A percentile compares a stretch with the other conserved stretches of the same genome.
These are phyloP conservation scores for Darwinula stevensoni DNA, from an alignment of 2,888 invertebrate species.

Conservation along the genomic window DNA sequence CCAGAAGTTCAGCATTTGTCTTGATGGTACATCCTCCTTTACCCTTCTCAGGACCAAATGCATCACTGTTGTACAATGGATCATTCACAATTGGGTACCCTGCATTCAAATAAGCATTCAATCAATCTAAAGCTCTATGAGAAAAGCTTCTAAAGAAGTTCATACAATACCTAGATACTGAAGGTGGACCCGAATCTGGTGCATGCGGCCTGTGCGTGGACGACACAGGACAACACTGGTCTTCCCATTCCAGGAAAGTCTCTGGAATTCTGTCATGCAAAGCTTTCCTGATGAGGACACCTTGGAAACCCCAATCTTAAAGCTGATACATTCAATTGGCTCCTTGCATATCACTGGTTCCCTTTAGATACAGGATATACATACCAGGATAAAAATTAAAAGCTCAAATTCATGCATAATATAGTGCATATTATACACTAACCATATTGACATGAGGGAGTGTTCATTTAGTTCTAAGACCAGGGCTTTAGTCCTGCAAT, in stretches of 20 bases:
- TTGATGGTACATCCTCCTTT: constrained; percentile 55
- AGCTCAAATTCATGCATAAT: constrained; percentile 4
- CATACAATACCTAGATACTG: constrained; percentile 92
- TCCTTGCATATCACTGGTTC: constrained; percentile 55
- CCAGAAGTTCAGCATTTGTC: constrained; percentile 56
- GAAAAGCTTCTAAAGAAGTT: no score
- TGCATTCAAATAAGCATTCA: no score
- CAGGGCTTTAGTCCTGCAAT: no score
- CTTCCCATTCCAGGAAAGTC: constrained; percentile 55
- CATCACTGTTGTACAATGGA: constrained; percentile 79
- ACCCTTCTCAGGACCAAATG: constrained; percentile 78
- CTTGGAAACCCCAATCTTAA: constrained; percentile 86
- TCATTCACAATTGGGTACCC: constrained; percentile 94
- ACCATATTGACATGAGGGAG: no score
- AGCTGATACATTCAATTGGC: constrained; percentile 72
- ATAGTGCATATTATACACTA: not conserved
- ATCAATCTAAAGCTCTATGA: no score
- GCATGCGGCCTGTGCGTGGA: constrained; percentile 90
- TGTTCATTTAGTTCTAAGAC: no score
- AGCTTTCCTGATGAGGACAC: constrained; percentile 76
- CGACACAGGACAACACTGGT: constrained; percentile 79
- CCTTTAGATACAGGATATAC: constrained; percentile 21
- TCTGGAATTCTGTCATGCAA: constrained; percentile 66
- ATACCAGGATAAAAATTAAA: not conserved
- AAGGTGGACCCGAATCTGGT: constrained; percentile 91